Evolutionary conservation across 1,140 invertebrate species (phyloP).

Genomic region (Cataglyphis hispanica): DNA sequence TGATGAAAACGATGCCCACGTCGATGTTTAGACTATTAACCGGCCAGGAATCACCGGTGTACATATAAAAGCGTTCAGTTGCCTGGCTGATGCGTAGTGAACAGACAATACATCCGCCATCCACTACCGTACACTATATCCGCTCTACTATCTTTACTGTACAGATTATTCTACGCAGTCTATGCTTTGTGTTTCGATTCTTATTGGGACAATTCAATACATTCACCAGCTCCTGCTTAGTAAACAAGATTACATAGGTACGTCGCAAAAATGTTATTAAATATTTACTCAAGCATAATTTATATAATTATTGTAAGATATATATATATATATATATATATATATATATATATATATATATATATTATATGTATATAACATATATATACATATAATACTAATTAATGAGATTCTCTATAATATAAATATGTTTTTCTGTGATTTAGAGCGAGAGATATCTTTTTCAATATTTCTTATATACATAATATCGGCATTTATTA

Average conservation of each 20-base stretch:
- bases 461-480: slow-evolving; percentile 15
- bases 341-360: slow-evolving; percentile 57
- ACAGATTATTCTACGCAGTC: slow-evolving; percentile 81
- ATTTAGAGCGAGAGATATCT: neutral
- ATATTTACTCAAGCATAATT: slow-evolving; percentile 81
- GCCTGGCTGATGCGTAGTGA: slow-evolving; percentile 84
- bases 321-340: slow-evolving; percentile 57
- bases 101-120: slow-evolving; percentile 86
- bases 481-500: neutral
- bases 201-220: slow-evolving; percentile 76
- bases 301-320: slow-evolving; percentile 74
- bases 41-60: slow-evolving; percentile 99
- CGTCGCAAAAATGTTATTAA: slow-evolving; percentile 77
- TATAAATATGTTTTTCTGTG: slow-evolving; percentile 39
- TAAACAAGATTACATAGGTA: slow-evolving; percentile 73
- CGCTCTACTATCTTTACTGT: slow-evolving; percentile 78
- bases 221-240: slow-evolving; percentile 79
- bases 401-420: slow-evolving; percentile 78
- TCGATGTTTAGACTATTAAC: slow-evolving; percentile 99
- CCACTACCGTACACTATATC: slow-evolving; percentile 81
- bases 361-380: slow-evolving; percentile 58
- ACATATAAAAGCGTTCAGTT: slow-evolving; percentile 91
- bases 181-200: slow-evolving; percentile 80
- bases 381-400: slow-evolving; percentile 57
- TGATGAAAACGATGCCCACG: slow-evolving; percentile 99